A percentile compares a stretch with the other conserved stretches of the same genome.
These are phyloP conservation scores for Podiceps cristatus DNA, from an alignment of 2,113 vertebrate species.

Conservation along the genomic window DNA sequence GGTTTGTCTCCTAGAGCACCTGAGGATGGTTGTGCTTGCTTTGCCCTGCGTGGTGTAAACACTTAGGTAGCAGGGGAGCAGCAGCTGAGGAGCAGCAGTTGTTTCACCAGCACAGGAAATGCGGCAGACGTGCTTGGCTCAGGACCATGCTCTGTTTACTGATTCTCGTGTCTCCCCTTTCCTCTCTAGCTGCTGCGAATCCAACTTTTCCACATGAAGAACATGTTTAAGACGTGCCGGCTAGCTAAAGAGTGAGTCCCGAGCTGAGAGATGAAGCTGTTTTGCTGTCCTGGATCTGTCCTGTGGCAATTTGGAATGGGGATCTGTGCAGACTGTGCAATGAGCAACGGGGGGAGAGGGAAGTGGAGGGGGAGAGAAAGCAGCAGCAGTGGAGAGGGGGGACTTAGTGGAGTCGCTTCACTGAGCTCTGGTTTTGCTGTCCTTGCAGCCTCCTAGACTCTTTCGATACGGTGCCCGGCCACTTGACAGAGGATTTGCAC, in stretches of 20 bases:
- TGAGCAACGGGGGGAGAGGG: neutral
- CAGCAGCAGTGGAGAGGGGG: neutral
- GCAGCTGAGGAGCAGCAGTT: neutral
- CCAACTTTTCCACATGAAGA: conserved; percentile 96
- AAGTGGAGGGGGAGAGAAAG: neutral
- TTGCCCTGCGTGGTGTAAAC: neutral
- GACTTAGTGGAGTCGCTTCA: neutral
- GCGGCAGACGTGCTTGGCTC: neutral
- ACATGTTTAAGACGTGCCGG: conserved; percentile 95
- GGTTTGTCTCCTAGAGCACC: neutral
- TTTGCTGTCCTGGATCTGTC: neutral
- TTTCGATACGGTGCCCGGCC: conserved; percentile 89
- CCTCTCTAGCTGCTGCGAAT: conserved; percentile 86
- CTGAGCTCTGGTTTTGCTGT: conserved; percentile 12
- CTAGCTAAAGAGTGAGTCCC: conserved; percentile 90
- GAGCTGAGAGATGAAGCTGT: neutral
- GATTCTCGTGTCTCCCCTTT: neutral
- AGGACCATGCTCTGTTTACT: neutral
- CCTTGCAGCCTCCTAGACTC: conserved; percentile 85
- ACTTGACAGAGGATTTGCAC: conserved; percentile 94
- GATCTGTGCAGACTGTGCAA: neutral
- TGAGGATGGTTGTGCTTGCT: rapidly evolving
- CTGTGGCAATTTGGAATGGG: rapidly evolving
- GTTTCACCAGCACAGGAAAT: neutral
- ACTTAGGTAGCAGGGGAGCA: neutral